Evolutionary conservation across 2,113 vertebrate genomes (phyloP).

Genomic region (Ptilonorhynchus violaceus): DNA sequence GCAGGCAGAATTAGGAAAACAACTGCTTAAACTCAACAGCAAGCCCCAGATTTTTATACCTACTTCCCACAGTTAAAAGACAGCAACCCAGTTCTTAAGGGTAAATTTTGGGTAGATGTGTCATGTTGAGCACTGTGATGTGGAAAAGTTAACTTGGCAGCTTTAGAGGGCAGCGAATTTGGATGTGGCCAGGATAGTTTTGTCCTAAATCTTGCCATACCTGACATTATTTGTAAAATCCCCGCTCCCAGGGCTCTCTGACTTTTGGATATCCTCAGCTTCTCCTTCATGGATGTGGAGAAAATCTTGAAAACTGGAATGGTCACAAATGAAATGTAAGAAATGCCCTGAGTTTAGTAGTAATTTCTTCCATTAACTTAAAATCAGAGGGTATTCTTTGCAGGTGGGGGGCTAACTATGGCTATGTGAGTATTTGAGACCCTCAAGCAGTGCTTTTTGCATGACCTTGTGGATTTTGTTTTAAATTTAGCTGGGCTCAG

Average conservation of each 20-base stretch:
- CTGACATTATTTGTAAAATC: background rate
- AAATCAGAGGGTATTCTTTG: background rate
- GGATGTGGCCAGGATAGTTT: background rate
- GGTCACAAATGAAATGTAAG: background rate
- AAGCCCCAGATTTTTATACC: background rate
- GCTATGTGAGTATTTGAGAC: background rate
- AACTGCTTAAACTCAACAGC: background rate
- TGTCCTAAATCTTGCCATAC: background rate
- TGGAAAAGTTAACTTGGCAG: background rate
- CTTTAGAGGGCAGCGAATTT: background rate
- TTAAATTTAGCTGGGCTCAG: background rate
- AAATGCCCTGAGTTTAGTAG: background rate
- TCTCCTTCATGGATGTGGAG: background rate
- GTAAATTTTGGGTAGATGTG: background rate
- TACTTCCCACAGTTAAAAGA: background rate
- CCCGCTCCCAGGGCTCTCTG: background rate
- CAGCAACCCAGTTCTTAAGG: background rate
- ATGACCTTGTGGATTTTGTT: background rate
- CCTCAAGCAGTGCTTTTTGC: background rate
- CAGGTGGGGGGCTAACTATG: background rate
- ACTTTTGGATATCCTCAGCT: background rate
- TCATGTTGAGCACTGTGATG: background rate
- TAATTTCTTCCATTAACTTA: background rate
- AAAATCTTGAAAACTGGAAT: background rate
- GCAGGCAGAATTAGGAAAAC: background rate